Evolutionary conservation across 2,113 vertebrate genomes (phyloP).

Genomic region (Sciurus niger): DNA sequence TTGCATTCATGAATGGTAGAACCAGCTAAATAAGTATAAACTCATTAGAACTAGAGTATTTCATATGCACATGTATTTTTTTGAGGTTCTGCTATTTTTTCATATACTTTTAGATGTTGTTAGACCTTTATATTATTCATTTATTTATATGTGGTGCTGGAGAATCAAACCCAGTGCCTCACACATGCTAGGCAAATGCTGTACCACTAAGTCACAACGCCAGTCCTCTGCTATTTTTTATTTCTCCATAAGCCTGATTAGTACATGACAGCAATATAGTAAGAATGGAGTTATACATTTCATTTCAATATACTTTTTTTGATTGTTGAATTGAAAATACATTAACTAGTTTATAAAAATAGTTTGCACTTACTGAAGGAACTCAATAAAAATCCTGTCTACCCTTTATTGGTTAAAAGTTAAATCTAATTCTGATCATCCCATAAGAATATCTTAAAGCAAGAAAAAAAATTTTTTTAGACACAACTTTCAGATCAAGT

Average conservation of each 20-base stretch:
- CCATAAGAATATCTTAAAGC: not conserved
- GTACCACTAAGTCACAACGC: too few relatives aligned
- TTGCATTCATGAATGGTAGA: not conserved
- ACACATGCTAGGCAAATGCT: too few relatives aligned
- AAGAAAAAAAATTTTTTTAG: not conserved
- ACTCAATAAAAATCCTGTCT: not conserved
- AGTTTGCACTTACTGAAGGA: slow-evolving; percentile 5
- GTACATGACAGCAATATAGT: not conserved
- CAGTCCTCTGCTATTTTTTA: not conserved
- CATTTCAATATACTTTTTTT: not conserved
- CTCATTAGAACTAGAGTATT: not conserved
- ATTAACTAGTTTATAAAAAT: slow-evolving; percentile 23
- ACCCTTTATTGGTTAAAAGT: not conserved
- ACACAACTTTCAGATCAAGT: not conserved
- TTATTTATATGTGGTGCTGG: too few relatives aligned
- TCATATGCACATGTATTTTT: not conserved
- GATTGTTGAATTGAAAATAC: not conserved
- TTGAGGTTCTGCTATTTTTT: not conserved
- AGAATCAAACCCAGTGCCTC: too few relatives aligned
- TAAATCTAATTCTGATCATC: not conserved
- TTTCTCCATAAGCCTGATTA: not conserved
- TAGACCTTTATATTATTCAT: too few relatives aligned
- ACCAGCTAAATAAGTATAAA: not conserved
- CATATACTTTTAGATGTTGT: too few relatives aligned
- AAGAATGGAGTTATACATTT: not conserved